Evolutionary conservation across 2,113 vertebrate species (phyloP).

Genomic region (Puffinus mauretanicus): DNA sequence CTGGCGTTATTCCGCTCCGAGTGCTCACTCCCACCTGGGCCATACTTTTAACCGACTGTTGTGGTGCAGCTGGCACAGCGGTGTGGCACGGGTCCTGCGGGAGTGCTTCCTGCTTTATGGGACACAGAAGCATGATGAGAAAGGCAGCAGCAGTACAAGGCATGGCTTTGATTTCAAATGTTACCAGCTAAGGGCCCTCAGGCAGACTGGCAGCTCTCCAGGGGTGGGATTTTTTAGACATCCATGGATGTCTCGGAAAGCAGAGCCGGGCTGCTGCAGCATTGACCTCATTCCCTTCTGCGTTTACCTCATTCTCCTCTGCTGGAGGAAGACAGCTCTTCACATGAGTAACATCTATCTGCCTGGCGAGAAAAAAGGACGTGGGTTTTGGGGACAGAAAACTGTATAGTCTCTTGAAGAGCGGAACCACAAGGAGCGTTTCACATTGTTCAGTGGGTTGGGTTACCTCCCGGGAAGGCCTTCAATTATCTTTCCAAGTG

Average conservation of each 20-base stretch:
- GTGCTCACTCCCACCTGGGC: not conserved
- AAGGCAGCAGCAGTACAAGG: conserved; percentile 16
- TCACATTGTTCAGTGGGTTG: conserved; percentile 3
- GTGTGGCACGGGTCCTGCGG: not conserved
- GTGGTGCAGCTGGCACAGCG: not conserved
- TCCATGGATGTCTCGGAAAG: not conserved
- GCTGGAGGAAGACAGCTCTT: not conserved
- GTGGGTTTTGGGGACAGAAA: not conserved
- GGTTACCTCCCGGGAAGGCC: not conserved
- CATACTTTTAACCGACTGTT: not conserved
- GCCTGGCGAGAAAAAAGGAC: not conserved
- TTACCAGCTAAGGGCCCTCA: conserved; percentile 11
- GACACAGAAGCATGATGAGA: not conserved
- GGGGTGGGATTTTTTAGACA: not conserved
- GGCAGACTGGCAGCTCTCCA: not conserved
- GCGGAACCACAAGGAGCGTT: not conserved
- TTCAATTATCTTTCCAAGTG: conserved; percentile 18
- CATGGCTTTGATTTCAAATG: conserved; percentile 42
- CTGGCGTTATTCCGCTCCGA: accelerated
- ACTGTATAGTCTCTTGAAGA: not conserved
- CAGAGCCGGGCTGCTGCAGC: not conserved
- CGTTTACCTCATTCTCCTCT: conserved; percentile 1
- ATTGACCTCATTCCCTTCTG: not conserved
- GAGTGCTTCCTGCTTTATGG: not conserved
- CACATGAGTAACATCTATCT: not conserved